Conservation (phyloP, 30 jellyfish, hydroid and myxozoan species). For the Catostylus mosaicus region DNA sequence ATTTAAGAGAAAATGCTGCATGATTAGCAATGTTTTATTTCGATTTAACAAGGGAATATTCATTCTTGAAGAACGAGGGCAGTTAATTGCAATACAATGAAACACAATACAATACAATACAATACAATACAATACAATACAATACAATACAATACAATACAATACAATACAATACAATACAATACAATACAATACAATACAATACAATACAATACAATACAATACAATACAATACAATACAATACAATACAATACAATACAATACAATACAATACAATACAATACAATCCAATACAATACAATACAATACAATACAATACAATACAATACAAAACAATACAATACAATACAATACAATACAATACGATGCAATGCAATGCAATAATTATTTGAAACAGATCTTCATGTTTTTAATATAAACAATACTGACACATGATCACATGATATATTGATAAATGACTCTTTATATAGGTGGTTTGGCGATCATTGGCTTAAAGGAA, state of each 20-base stretch:
- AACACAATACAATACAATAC: slow-evolving; percentile 10
- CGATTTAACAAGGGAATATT: no score
- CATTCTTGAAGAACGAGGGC: no score
- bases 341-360: neutral
- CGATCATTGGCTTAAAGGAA: slow-evolving; percentile 75
- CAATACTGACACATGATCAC: neutral
- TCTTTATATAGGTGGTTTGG: slow-evolving; percentile 98
- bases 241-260: slow-evolving; percentile 14
- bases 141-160: slow-evolving; percentile 26
- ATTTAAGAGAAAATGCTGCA: neutral
- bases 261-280: neutral
- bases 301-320: neutral
- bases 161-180: slow-evolving; percentile 26
- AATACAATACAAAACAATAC: neutral
- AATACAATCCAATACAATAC: neutral
- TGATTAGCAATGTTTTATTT: no score
- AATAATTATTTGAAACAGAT: no score
- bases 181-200: slow-evolving; percentile 22
- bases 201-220: slow-evolving; percentile 21
- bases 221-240: slow-evolving; percentile 21
- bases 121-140: slow-evolving; percentile 22
- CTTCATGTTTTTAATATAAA: no score
- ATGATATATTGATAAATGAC: neutral
- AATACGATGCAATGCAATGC: neutral
- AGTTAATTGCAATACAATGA: neutral